A percentile compares a stretch with the other conserved stretches of the same genome.
Conservation (phyloP, 2,888 invertebrate genomes). For the Dolichopus griseipennis region DNA sequence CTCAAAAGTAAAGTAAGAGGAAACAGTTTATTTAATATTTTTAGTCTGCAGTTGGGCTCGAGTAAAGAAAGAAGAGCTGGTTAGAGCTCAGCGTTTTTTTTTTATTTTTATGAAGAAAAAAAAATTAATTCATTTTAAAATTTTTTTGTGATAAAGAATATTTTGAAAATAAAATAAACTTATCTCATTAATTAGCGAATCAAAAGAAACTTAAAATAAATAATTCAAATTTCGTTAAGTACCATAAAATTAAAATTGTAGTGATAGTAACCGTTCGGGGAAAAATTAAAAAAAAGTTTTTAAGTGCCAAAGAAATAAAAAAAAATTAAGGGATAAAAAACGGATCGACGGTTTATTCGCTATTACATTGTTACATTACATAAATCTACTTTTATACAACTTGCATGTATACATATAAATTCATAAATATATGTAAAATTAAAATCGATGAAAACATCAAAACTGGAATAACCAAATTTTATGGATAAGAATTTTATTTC, state of each 20-base stretch:
- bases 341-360: background rate
- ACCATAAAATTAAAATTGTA: background rate
- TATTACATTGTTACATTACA: background rate
- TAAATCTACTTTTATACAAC: background rate
- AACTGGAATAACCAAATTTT: constrained; percentile 2
- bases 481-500: constrained; percentile 3
- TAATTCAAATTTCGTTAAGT: too few species aligned
- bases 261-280: background rate
- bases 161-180: background rate
- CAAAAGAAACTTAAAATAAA: background rate
- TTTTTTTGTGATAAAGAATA: background rate
- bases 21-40: background rate
- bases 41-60: constrained; percentile 6
- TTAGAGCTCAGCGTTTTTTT: background rate
- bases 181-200: background rate
- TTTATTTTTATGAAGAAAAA: background rate
- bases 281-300: background rate
- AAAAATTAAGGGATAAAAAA: background rate
- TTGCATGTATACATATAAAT: background rate
- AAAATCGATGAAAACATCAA: background rate
- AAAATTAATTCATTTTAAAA: background rate
- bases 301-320: background rate
- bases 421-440: background rate
- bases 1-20: background rate
- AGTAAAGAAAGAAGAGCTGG: background rate